Base-by-base conservation (phyloP, 2,113 vertebrate species). In the Morphnarchus princeps region DNA sequence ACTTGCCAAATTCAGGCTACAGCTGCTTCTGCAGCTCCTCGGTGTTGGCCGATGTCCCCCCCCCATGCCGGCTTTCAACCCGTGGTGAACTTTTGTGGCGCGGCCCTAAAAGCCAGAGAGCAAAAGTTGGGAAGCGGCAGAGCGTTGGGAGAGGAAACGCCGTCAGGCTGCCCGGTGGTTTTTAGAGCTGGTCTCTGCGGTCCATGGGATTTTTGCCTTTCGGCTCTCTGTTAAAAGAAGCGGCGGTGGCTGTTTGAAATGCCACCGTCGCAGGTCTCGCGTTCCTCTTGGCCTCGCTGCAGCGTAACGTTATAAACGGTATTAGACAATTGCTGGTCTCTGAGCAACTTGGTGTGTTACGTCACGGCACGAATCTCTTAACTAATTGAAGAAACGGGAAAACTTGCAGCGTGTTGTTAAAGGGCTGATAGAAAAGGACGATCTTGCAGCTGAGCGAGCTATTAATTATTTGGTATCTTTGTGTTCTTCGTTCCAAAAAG, bases 281-380 rank as follows among this genome's bases (percentile, higher is more conserved):
- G 54, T 45, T 28, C 17, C 20, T 10, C 47, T 49, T 16, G 45
- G 65, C 42, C 45, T 69, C 34, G 12, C 38, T 3, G 22, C n/a
- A 1, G 40, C 9, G 3, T 28, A 7, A 10, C 1, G 0, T 36
- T 9, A 2, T 9, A 2, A 61, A 15, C 4, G 13, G 11, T 11
- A 8, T 15, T 0, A 6, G 45, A 5, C 6, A 1, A 26, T 7
- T 1, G 22, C 3, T 9, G 36, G 7, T 20, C 31, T 34, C 6
- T 5, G 34, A 42, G 61, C 29, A 7, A 0, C 17, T 21, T 1
- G 25, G 5, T 13, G 24, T 3, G 45, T n/a, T 4, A 5, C 8
- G 16, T 13, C 13, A 1, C 7, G 32, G 73, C 55, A 10, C 2
- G 0, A 5, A 13, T 25, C 34, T 4, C 38, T 1, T 16, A 5